Base-by-base conservation (phyloP, 2,113 vertebrate genomes). In the Artemisiospiza belli region DNA sequence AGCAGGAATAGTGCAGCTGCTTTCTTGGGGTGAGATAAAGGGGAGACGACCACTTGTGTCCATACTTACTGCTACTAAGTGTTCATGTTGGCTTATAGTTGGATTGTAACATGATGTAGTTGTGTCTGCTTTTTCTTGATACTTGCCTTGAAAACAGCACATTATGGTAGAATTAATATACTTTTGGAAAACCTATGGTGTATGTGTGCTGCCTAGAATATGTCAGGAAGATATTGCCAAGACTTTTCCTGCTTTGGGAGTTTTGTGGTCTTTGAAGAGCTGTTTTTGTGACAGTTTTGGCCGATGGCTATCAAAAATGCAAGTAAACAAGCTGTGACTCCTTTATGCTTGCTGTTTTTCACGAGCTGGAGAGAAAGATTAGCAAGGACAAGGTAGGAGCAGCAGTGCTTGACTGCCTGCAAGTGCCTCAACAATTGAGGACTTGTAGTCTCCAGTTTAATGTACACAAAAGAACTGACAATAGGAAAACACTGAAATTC, bases 391-490 rank as follows among this genome's bases (percentile, higher is more conserved):
- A 47, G 27, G 37, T 52, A 33, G 54, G 63, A 91, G 33, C 16
- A 82, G 18, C 7, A 0, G 21, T 78, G 39, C 6, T 35, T 68
- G 35, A 31, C 55, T 77, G 55, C 41, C 52, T 87, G 33, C 9
- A 76, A 46, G 21, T 44, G 24, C 54, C 39, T 79, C 57, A 82
- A 3, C 30, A 63, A 10, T 0, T 30, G 69, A 52, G 54, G 19
- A n/a, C 49, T 76, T 89, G 25, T 12, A 31, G 10, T 35, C 44
- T 64, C 39, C 5, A 1, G 39, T 44, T 82, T 64, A 52, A 57
- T 35, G 27, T 28, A 10, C 27, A 23, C 22, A 8, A 23, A 84
- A 75, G 12, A 47, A 17, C 25, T 84, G 3, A 4, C 1, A 0
- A 0, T 63, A 20, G 55, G 69, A 64, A 61, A 74, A 23, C 35